Conservation (phyloP, 2,113 vertebrate genomes). For the Ochotona princeps region DNA sequence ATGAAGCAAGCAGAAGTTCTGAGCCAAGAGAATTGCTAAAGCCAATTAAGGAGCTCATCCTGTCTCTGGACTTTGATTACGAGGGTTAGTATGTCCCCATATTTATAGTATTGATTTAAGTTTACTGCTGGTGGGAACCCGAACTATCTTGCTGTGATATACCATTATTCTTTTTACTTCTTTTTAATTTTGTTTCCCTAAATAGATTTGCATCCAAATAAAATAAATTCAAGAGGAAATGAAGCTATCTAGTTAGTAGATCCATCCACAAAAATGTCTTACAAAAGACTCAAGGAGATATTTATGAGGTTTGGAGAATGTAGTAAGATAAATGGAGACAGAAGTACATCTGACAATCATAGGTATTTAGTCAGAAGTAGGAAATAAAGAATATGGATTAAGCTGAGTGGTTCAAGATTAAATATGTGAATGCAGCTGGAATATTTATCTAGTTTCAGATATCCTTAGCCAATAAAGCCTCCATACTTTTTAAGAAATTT, state of each 20-base stretch:
- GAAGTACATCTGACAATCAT: not conserved
- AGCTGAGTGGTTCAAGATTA: not conserved
- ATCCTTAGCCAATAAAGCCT: not conserved
- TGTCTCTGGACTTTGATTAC: not conserved
- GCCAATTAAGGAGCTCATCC: not conserved
- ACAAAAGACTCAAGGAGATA: not conserved
- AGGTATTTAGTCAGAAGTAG: not conserved
- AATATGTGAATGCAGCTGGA: not conserved
- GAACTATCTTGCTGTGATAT: not conserved
- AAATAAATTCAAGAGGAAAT: slow-evolving; percentile 8
- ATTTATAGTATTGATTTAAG: slow-evolving; percentile 13
- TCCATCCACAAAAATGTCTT: not conserved
- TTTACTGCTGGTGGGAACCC: not conserved
- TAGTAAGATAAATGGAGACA: not conserved
- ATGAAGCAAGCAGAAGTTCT: not conserved
- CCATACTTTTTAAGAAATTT: not conserved
- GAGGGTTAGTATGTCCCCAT: not conserved
- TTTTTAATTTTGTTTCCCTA: not conserved
- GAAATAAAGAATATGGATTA: not conserved
- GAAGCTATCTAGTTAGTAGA: not conserved
- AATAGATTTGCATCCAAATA: not conserved
- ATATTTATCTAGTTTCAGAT: not conserved
- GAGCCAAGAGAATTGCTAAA: not conserved
- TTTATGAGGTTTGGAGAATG: not conserved
- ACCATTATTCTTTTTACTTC: not conserved